phyloP scores from a whole-genome alignment of 2,888 invertebrate genomes.

The Nomada fucata region DNA sequence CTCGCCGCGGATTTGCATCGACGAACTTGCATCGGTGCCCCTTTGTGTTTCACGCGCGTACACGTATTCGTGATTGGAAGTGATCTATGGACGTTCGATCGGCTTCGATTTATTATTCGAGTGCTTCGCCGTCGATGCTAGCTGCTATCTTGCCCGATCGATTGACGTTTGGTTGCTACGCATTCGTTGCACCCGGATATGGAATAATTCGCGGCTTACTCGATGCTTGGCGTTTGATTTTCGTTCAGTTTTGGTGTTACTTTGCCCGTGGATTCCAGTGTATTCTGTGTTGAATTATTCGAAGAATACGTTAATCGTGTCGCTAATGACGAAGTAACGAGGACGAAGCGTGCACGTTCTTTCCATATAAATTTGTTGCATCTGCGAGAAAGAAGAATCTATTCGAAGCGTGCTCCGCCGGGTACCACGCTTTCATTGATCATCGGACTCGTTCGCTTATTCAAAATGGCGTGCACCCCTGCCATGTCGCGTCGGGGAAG shows the following conservation, averaged over 20 bases:
- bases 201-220: background rate
- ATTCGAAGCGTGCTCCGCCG: background rate
- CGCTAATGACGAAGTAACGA: background rate
- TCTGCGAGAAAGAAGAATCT: background rate
- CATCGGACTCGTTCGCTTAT: constrained; percentile 23
- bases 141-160: background rate
- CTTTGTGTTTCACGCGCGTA: background rate
- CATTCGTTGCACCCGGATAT: background rate
- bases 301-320: background rate
- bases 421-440: constrained; percentile 31
- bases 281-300: too few species aligned
- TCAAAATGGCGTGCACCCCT: constrained; percentile 48
- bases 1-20: background rate
- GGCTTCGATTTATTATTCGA: background rate
- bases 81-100: background rate
- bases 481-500: constrained; percentile 1
- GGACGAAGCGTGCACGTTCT: background rate
- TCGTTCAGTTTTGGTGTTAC: too few species aligned
- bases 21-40: background rate
- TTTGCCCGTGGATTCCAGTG: too few species aligned
- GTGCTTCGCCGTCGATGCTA: background rate
- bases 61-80: constrained; percentile 3
- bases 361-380: background rate
- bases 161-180: background rate
- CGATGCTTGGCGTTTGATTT: background rate